Conservation (phyloP, 2,113 vertebrate genomes). For the Pseudolaguvia tuberculata region DNA sequence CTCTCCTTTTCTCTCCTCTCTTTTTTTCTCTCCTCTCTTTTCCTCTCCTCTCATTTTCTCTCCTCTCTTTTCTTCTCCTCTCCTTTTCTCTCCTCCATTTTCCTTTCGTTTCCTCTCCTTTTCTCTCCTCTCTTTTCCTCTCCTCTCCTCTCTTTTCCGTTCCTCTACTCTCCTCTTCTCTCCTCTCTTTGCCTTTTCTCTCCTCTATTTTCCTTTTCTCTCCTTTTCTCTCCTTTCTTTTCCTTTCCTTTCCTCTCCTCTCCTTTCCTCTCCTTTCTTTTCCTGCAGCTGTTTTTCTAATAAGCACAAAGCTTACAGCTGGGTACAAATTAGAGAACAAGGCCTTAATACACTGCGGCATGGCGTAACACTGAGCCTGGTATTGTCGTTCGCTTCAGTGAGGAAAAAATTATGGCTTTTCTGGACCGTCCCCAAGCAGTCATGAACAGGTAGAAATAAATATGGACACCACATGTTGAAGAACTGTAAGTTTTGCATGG, state of each 20-base stretch:
- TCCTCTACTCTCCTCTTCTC: constrained; percentile 41
- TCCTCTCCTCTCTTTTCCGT: constrained; percentile 55
- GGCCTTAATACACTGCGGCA: constrained; percentile 64
- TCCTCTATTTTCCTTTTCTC: constrained; percentile 51
- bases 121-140: constrained; percentile 69
- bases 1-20: constrained; percentile 11
- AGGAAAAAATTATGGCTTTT: constrained; percentile 48
- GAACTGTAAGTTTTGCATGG: constrained; percentile 52
- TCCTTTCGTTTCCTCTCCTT: background rate
- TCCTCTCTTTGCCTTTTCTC: constrained; percentile 53
- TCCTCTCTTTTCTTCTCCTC: too few species aligned
- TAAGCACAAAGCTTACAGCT: constrained; percentile 65
- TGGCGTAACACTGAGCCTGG: constrained; percentile 68
- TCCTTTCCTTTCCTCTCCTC: constrained; percentile 55
- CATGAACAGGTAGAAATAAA: constrained; percentile 60
- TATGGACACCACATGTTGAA: constrained; percentile 59
- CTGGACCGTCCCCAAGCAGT: constrained; percentile 59
- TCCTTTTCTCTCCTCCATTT: too few species aligned
- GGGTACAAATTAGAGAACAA: constrained; percentile 65
- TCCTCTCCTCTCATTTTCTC: too few species aligned
- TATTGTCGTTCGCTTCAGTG: constrained; percentile 68
- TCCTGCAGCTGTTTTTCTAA: constrained; percentile 74
- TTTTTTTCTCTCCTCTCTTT: too few species aligned
- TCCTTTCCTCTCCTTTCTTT: constrained; percentile 39
- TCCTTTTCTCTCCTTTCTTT: constrained; percentile 56